Evolutionary conservation across 2,888 invertebrate species (phyloP).

Genomic region (Stratiomys singularior): DNA sequence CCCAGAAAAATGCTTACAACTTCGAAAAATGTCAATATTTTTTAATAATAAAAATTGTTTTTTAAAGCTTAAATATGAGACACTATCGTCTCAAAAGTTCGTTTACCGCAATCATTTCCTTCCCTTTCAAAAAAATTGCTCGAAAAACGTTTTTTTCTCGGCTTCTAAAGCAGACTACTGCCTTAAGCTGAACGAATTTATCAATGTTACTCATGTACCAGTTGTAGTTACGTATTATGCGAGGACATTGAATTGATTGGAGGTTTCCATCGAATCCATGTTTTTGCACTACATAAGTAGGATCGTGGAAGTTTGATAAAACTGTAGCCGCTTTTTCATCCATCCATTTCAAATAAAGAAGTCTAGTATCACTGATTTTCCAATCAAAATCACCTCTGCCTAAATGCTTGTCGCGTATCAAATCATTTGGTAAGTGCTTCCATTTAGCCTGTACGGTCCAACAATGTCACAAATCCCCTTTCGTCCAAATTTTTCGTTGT

Average conservation of each 20-base stretch:
- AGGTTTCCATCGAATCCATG: slow-evolving; percentile 17
- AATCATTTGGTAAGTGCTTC: slow-evolving; percentile 1
- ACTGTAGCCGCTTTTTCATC: neutral
- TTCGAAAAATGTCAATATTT: no score
- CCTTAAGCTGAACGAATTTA: no score
- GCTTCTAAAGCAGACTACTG: no score
- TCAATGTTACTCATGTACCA: no score
- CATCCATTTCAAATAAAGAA: slow-evolving; percentile 28
- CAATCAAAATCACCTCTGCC: slow-evolving; percentile 45
- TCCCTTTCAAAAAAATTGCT: no score
- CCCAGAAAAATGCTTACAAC: no score
- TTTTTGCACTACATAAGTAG: neutral
- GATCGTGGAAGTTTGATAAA: slow-evolving; percentile 23
- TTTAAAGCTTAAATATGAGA: no score
- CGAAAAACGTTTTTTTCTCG: no score
- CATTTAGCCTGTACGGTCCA: slow-evolving; percentile 21
- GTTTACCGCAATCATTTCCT: no score
- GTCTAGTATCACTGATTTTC: slow-evolving; percentile 44
- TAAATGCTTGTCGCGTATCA: slow-evolving; percentile 22
- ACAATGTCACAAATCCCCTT: slow-evolving; percentile 27
- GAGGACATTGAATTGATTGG: neutral
- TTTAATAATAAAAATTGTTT: no score
- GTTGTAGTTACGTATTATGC: no score
- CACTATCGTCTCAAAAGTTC: no score
- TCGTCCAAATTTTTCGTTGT: slow-evolving; percentile 21